phyloP scores from a whole-genome alignment of 2,797 vertebrate species.

The Megalops cyprinoides region DNA sequence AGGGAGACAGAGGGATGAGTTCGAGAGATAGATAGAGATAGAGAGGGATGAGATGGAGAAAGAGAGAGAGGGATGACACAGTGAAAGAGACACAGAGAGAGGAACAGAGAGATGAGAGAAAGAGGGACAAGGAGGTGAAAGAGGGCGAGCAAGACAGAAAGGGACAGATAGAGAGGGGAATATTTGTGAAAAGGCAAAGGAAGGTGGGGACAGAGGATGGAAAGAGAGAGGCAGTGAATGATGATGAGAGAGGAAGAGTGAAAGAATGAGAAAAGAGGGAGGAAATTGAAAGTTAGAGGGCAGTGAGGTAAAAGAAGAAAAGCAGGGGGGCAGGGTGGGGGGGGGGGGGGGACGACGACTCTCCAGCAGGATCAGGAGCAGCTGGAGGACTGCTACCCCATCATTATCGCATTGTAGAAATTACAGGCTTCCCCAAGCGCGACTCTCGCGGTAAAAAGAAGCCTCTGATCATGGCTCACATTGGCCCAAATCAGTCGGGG shows the following conservation, averaged over 20 bases:
- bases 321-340: conserved; percentile 15
- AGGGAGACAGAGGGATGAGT: background rate
- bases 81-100: background rate
- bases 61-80: background rate
- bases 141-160: background rate
- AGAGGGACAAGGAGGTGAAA: conserved; percentile 3
- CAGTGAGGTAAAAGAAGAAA: conserved; percentile 15
- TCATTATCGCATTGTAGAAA: conserved; percentile 43
- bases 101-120: background rate
- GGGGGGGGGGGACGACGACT: background rate
- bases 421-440: conserved; percentile 30
- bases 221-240: background rate
- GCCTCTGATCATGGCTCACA: conserved; percentile 25
- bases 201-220: background rate
- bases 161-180: background rate
- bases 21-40: background rate
- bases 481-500: background rate
- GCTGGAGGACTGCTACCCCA: conserved; percentile 27
- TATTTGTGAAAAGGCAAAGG: conserved; percentile 3
- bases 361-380: background rate
- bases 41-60: too few species aligned
- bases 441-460: conserved; percentile 13
- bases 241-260: conserved; percentile 33
- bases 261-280: background rate
- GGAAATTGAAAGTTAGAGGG: background rate